Conservation (phyloP, 2,113 vertebrate genomes). For the Circaetus gallicus region DNA sequence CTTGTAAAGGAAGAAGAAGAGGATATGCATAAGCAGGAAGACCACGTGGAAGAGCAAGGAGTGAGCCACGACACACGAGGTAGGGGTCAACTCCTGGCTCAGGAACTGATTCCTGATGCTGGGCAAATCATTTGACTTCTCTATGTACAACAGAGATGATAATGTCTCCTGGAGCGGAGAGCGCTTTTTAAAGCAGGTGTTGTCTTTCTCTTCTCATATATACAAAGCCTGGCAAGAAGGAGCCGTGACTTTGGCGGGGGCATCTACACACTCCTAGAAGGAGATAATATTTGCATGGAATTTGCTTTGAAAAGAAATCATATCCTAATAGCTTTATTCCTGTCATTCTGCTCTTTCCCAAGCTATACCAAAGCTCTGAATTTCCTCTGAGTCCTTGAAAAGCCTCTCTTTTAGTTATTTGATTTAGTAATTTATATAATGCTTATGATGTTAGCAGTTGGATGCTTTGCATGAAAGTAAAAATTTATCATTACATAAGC, state of each 20-base stretch:
- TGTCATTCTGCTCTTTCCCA: not conserved
- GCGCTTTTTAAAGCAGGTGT: not conserved
- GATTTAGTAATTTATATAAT: slow-evolving; percentile 12
- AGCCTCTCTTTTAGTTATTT: slow-evolving; percentile 14
- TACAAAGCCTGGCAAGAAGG: not conserved
- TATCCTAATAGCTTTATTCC: not conserved
- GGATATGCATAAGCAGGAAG: not conserved
- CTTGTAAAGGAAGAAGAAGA: not conserved
- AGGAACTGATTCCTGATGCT: not conserved
- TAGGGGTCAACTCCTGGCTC: not conserved
- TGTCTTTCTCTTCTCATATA: not conserved
- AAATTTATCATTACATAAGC: slow-evolving; percentile 35
- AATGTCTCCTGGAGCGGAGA: not conserved
- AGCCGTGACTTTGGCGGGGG: not conserved
- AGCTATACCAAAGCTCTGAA: not conserved
- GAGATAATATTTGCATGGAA: not conserved
- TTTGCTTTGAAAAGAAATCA: not conserved
- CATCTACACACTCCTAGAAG: not conserved
- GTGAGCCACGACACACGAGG: rapidly evolving
- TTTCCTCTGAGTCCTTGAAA: slow-evolving; percentile 1
- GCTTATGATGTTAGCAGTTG: slow-evolving; percentile 10
- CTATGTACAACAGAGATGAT: not conserved
- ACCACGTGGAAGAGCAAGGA: not conserved
- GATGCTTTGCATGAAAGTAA: not conserved
- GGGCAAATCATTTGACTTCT: not conserved